Evolutionary conservation across 2,113 vertebrate genomes (phyloP).

Genomic region (Ctenodactylus gundi): DNA sequence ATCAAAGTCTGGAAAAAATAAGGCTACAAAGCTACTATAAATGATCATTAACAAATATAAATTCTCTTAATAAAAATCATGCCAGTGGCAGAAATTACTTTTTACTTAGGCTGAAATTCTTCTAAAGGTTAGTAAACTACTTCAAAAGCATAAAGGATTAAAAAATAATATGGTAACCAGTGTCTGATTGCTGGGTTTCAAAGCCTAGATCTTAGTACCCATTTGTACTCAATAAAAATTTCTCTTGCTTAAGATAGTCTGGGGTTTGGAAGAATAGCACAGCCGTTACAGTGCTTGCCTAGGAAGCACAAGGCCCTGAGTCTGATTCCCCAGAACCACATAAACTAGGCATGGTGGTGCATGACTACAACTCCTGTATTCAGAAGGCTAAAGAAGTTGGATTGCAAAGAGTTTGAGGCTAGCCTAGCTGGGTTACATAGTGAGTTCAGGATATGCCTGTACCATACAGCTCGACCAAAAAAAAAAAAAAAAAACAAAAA

Average conservation of each 20-base stretch:
- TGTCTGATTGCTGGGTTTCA: not conserved
- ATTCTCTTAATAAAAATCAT: constrained; percentile 35
- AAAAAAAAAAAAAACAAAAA: too few relatives aligned
- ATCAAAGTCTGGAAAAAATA: not conserved
- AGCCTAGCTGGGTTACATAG: too few relatives aligned
- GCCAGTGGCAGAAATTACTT: not conserved
- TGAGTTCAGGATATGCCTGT: too few relatives aligned
- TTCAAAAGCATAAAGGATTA: not conserved
- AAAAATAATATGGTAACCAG: not conserved
- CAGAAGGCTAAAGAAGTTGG: too few relatives aligned
- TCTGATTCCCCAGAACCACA: too few relatives aligned
- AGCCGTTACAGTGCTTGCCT: too few relatives aligned
- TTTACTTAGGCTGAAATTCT: constrained; percentile 15
- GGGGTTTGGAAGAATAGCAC: too few relatives aligned
- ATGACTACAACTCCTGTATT: too few relatives aligned
- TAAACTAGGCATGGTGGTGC: too few relatives aligned
- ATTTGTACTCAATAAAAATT: not conserved
- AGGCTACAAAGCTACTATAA: not conserved
- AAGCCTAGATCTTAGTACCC: not conserved
- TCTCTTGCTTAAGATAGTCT: not conserved
- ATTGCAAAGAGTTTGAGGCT: too few relatives aligned
- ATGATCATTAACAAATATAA: not conserved
- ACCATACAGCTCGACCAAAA: too few relatives aligned
- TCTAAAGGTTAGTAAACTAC: constrained; percentile 10
- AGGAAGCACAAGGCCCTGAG: too few relatives aligned